Percentiles rank a stretch among this genome's conserved stretches.
phyloP scores from a whole-genome alignment of 2,888 invertebrate genomes.

The Cotesia congregata region DNA sequence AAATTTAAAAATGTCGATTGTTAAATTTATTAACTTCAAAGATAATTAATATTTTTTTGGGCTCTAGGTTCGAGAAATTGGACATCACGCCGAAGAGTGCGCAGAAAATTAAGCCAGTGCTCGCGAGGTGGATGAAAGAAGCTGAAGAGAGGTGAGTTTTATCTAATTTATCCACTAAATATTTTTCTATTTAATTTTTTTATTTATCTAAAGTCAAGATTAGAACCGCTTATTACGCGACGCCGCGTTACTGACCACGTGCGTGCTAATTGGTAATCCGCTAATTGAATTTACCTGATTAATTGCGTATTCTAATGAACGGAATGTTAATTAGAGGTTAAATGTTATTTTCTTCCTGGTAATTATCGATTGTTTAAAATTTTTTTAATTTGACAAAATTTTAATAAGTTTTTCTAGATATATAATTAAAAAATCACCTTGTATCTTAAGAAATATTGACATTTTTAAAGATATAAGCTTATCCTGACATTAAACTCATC shows the following conservation, averaged over 20 bases:
- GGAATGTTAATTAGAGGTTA: slow-evolving; percentile 51
- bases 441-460: too few relatives aligned
- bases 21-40: not conserved
- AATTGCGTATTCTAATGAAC: slow-evolving; percentile 66
- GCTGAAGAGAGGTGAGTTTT: slow-evolving; percentile 91
- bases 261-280: slow-evolving; percentile 65
- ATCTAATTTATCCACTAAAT: slow-evolving; percentile 34
- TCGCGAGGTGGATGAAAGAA: slow-evolving; percentile 99
- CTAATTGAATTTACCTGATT: slow-evolving; percentile 68
- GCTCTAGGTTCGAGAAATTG: slow-evolving; percentile 96
- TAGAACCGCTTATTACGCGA: slow-evolving; percentile 16
- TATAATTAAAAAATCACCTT: too few relatives aligned
- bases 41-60: slow-evolving; percentile 43
- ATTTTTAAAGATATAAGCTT: too few relatives aligned
- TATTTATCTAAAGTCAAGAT: slow-evolving; percentile 48
- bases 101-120: slow-evolving; percentile 98
- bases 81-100: slow-evolving; percentile 99
- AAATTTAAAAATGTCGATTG: too few relatives aligned
- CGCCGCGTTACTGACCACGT: slow-evolving; percentile 32
- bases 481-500: too few relatives aligned
- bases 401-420: too few relatives aligned
- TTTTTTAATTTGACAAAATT: too few relatives aligned
- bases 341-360: too few relatives aligned
- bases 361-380: too few relatives aligned
- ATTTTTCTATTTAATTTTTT: slow-evolving; percentile 9